Conservation (phyloP, 2,113 vertebrate species). For the Alosa alosa region DNA sequence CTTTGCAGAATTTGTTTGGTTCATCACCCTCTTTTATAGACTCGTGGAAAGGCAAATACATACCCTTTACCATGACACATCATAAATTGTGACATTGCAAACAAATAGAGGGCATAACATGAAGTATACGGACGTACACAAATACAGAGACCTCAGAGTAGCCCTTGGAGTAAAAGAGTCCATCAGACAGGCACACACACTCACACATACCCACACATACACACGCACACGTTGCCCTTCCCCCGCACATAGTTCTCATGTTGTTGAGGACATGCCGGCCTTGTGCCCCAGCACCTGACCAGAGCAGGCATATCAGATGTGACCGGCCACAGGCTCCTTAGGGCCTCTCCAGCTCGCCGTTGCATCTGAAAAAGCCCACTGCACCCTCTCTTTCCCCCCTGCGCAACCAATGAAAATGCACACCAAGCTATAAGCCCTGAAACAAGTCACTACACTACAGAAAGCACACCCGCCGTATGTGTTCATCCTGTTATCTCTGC, state of each 20-base stretch:
- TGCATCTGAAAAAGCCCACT: background rate
- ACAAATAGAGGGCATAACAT: slow-evolving; percentile 16
- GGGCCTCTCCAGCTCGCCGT: background rate
- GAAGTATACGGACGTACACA: slow-evolving; percentile 53
- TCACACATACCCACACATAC: background rate
- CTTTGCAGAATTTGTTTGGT: slow-evolving; percentile 44
- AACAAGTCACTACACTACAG: background rate
- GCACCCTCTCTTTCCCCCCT: background rate
- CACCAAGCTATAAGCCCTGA: background rate
- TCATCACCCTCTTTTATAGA: slow-evolving; percentile 35
- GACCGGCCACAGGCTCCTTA: background rate
- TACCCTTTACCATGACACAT: slow-evolving; percentile 31
- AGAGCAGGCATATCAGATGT: background rate
- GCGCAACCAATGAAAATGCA: background rate
- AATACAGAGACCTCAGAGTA: slow-evolving; percentile 67
- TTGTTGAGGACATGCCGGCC: background rate
- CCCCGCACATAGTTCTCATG: background rate
- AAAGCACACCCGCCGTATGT: background rate
- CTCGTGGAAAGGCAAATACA: slow-evolving; percentile 31
- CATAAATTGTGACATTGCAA: slow-evolving; percentile 32
- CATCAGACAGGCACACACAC: slow-evolving; percentile 30
- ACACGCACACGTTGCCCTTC: background rate
- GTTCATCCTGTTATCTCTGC: background rate
- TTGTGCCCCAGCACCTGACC: background rate
- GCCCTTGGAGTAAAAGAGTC: slow-evolving; percentile 75